These are phyloP conservation scores for Murina feae DNA, from an alignment of 2,113 vertebrate genomes.

Conservation along the genomic window DNA sequence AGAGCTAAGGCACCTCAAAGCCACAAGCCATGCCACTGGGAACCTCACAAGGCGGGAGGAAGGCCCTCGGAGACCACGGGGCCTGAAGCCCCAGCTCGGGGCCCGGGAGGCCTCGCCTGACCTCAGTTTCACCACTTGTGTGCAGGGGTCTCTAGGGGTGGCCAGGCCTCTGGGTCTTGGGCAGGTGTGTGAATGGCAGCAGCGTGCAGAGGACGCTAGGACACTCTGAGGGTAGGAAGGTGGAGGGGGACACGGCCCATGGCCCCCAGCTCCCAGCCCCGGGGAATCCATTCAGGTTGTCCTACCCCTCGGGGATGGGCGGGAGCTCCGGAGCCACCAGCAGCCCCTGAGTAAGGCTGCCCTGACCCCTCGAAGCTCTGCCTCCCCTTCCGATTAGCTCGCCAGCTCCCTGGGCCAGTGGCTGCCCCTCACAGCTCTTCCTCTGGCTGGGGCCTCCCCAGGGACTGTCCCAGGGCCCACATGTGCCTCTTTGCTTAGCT, in stretches of 20 bases:
- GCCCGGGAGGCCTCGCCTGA: background rate
- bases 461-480: background rate
- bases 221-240: background rate
- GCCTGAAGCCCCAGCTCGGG: background rate
- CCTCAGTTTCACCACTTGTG: background rate
- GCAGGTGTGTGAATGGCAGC: background rate
- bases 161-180: background rate
- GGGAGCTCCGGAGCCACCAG: background rate
- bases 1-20: background rate
- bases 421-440: background rate
- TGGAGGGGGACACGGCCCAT: background rate
- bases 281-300: background rate
- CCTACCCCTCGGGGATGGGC: background rate
- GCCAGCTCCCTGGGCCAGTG: background rate
- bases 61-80: accelerated
- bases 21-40: background rate
- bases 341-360: background rate
- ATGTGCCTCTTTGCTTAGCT: background rate
- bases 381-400: background rate
- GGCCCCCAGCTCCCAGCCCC: background rate
- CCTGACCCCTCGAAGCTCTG: background rate
- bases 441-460: background rate
- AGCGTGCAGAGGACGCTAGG: background rate
- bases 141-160: background rate
- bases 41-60: background rate